Evolutionary conservation across 2,888 invertebrate genomes (phyloP), one percentile per base, ranked within the genome.

Genomic region (Syrista parreyssii): DNA sequence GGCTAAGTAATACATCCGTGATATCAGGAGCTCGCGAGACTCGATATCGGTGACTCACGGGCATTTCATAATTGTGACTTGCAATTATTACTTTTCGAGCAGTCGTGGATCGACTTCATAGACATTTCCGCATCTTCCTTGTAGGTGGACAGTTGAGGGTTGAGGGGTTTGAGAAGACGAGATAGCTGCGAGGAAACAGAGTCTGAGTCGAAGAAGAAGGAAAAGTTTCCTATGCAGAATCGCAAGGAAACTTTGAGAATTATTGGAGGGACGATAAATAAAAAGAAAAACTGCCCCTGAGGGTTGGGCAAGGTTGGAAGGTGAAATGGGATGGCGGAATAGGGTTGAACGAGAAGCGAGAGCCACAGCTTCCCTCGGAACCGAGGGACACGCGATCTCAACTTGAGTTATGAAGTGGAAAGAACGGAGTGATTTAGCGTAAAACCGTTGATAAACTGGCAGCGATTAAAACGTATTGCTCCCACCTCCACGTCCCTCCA

Each of bases 371-470:
- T 76, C 78, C 74, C 76, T 36, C 74, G 40, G 78, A 75, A 74
- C 69, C 76, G 76, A 74, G 78, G 69, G 78, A 78, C 78, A 69
- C 74, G 73, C 78, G 78, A 78, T 78, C 78, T 15, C 74, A 36
- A 36, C 76, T 74, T 76, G 76, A 78, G 76, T 76, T 76, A 78
- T 76, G 76, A 76, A 76, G 74, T 78, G 76, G 76, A 76, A 78
- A 74, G 78, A 76, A 78, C 76, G 35, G 74, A 78, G 78, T 78
- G 78, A 78, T 78, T 78, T 76, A 78, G 76, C 36, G 78, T 73
- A 40, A 78, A 68, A 74, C 68, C 76, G 74, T 69, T 76, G 78
- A 76, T 78, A 74, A 76, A 78, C 73, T 78, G 76, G 68, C 71
- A 40, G 68, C 78, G 73, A 78, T 78, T 78, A 78, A 69, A 76